Conservation (phyloP, 2,888 invertebrate genomes). For the Margaritifera margaritifera region DNA sequence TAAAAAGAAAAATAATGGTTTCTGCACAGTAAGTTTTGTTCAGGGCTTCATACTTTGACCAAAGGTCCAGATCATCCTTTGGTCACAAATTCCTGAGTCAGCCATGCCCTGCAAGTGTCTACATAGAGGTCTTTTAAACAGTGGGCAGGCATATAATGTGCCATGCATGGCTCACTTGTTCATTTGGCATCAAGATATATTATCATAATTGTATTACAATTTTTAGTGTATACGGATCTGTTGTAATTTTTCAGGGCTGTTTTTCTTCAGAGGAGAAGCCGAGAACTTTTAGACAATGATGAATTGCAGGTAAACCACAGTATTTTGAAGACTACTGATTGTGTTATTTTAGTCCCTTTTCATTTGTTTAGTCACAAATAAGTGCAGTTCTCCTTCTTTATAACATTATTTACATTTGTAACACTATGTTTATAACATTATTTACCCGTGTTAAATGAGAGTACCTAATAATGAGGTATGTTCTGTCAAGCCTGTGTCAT, state of each 20-base stretch:
- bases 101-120: no score
- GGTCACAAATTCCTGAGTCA: no score
- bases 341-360: neutral
- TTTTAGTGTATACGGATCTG: neutral
- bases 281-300: constrained; percentile 88
- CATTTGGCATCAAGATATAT: neutral
- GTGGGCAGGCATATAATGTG: no score
- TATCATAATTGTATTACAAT: neutral
- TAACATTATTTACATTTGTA: no score
- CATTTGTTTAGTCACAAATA: neutral
- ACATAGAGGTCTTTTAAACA: no score
- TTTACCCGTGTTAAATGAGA: no score
- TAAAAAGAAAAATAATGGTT: no score
- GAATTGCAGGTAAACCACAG: constrained; percentile 79
- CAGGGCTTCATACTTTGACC: no score
- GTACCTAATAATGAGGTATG: neutral
- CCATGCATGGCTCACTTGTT: no score
- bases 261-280: constrained; percentile 88
- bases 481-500: neutral
- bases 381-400: neutral
- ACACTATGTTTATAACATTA: no score
- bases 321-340: neutral
- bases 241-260: constrained; percentile 78
- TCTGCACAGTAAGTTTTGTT: no score
- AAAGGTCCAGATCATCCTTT: no score